Percentiles rank a stretch among this genome's conserved stretches.
These are phyloP conservation scores for Linnaemya tessellans DNA, from an alignment of 2,888 invertebrate genomes.

Conservation along the genomic window DNA sequence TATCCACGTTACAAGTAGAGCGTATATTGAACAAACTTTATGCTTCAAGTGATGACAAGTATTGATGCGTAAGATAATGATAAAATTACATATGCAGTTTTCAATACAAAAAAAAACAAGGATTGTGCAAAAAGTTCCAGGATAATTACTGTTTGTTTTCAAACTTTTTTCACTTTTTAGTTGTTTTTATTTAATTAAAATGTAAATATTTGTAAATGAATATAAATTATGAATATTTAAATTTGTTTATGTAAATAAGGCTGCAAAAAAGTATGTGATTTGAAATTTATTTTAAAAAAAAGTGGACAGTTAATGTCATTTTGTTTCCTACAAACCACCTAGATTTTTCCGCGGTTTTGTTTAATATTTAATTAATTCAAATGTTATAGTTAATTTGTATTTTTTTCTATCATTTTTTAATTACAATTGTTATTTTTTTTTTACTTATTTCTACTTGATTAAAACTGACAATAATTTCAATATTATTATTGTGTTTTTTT, in stretches of 20 bases:
- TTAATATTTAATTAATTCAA: conserved; percentile 65
- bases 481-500: background rate
- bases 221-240: conserved; percentile 43
- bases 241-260: conserved; percentile 3
- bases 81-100: background rate
- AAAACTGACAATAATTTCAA: conserved; percentile 62
- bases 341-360: conserved; percentile 18
- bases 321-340: background rate
- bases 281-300: conserved; percentile 17
- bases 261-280: background rate
- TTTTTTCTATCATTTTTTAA: conserved; percentile 12
- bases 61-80: conserved; percentile 48
- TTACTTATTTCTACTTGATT: conserved; percentile 64
- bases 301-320: conserved; percentile 42
- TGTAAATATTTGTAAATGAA: conserved; percentile 50
- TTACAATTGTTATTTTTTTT: conserved; percentile 1
- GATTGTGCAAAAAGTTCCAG: background rate
- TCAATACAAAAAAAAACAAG: background rate
- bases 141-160: conserved; percentile 38
- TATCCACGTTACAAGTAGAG: background rate
- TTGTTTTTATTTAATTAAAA: conserved; percentile 53
- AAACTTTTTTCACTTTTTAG: background rate
- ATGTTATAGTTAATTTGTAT: conserved; percentile 47
- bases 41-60: conserved; percentile 37
- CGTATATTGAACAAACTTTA: background rate